Base-by-base conservation (phyloP, 2,797 vertebrate species). In the Chrosomus eos region DNA sequence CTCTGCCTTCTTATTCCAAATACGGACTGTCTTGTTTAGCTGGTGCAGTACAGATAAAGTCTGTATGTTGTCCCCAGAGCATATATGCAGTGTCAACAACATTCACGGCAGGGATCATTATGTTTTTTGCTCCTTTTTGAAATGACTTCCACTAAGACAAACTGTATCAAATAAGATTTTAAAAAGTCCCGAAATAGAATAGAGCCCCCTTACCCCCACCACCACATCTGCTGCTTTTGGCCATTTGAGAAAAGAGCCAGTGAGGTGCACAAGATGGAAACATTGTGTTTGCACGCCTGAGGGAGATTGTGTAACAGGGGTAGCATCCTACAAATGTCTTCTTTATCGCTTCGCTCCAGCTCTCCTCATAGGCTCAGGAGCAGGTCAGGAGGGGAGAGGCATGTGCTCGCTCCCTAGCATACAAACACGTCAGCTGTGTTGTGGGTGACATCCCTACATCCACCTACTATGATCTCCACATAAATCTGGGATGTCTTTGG, bases 221-320 rank as follows among this genome's bases (percentile, higher is more conserved):
- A 11, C 43, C 33, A 40, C n/a, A 58, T 64, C 38, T 19, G 26
- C 71, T 76, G 74, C 36, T 77, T 75, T 43, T 43, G 82, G 36
- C 38, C 74, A 36, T 68, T 48, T 40, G 51, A 83, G 83, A 86
- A 82, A 79, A 68, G 78, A 86, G 62, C 58, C 82, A 84, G 68
- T 77, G 85, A 73, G 45, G 75, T 88, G 82, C 78, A 70, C 66
- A 40, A 55, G 70, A 86, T 76, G 43, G 26, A 83, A 73, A 38
- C 74, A 55, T 82, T 80, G 75, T 85, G 79, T 73, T 28, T 73
- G 64, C 16, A 31, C 45, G 55, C 81, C 70, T 36, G 28, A 43
- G 76, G 74, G 84, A 81, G 23, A 80, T 72, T 86, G 66, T 84
- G 80, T 72, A 86, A 85, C 71, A 43, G 9, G 16, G 66, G 62